Base-by-base conservation (phyloP, 1,140 invertebrate genomes). In the Calosoma granatense region DNA sequence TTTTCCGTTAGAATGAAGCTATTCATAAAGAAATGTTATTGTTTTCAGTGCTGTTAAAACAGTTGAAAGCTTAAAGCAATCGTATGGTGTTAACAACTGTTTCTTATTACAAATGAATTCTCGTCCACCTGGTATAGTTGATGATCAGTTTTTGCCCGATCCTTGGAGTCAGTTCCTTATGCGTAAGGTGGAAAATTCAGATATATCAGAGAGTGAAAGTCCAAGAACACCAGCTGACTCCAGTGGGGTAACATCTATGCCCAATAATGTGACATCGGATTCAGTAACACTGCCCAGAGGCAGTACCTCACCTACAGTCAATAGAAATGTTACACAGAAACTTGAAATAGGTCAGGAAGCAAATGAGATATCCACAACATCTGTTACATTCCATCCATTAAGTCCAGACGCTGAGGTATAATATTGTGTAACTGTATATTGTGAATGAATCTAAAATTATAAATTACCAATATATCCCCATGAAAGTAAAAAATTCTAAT, bases 41-140 rank as follows among this genome's bases (percentile, higher is more conserved):
- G 63, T 61, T 64, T 75, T 58, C 67, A 94, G 90, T 67, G 88
- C 91, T 56, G 86, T 92, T 71, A 76, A 82, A 63, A 75, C 86
- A 53, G 94, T 88, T 77, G 86, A 90, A 67, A 81, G 81, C 59
- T 81, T 96, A 69, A 92, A 93, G 72, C 83, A 83, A 47, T 83
- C 85, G 20, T 95, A 92, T 75, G 92, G 91, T 21, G 78, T 80
- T 23, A 80, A 82, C 59, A 88, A 88, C 68, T 95, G 92, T 73
- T 93, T 94, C 71, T 74, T 96, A 63, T 74, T 97, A 22, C 81
- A 84, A 70, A 89, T 95, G 56, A 96, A 96, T 72, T 94, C 92
- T 3, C 79, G 81, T 63, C 76, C 74, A 52, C 69, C 76, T 1
- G 80, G 85, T 47, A 65, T 71, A 26, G 79, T 77, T 30, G 73